phyloP scores from a whole-genome alignment of 2,797 vertebrate species.

The Pangasius larnaudii region DNA sequence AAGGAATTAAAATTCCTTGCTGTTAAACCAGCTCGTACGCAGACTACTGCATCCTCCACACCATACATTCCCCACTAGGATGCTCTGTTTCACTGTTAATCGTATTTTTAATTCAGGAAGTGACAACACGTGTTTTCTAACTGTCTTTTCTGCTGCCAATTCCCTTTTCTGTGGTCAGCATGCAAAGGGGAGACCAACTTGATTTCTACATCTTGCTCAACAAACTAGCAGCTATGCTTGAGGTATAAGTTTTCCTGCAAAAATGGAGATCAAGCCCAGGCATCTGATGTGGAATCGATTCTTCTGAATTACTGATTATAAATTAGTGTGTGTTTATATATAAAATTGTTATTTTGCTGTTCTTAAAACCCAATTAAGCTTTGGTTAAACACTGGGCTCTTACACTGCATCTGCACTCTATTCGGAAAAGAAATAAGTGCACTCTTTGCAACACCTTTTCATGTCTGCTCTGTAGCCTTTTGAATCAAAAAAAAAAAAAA shows the following conservation, averaged over 20 bases:
- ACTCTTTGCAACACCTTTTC: conserved; percentile 79
- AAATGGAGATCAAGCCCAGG: conserved; percentile 96
- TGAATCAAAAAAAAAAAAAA: conserved; percentile 64
- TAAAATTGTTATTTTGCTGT: conserved; percentile 50
- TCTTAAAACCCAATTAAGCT: conserved; percentile 81
- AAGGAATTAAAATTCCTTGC: conserved; percentile 32
- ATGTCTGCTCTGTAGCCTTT: conserved; percentile 61
- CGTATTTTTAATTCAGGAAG: conserved; percentile 74
- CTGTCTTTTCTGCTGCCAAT: conserved; percentile 68
- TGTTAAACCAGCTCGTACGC: conserved; percentile 34
- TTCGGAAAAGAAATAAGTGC: conserved; percentile 84
- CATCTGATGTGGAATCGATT: conserved; percentile 73
- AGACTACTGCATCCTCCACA: conserved; percentile 44
- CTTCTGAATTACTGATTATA: conserved; percentile 3
- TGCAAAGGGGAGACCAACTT: conserved; percentile 68
- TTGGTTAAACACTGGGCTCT: conserved; percentile 88
- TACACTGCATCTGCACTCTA: conserved; percentile 73
- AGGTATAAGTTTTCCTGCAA: conserved; percentile 96
- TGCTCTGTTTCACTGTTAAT: conserved; percentile 40
- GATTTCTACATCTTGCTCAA: conserved; percentile 70
- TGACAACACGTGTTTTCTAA: conserved; percentile 76
- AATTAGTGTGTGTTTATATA: background rate
- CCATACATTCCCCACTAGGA: conserved; percentile 47
- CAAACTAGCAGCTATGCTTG: conserved; percentile 89
- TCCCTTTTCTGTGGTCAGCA: conserved; percentile 71